Percentiles rank a stretch among this genome's conserved stretches.
Conservation (phyloP, 2,113 vertebrate species). For the Proterorhinus semilunaris region DNA sequence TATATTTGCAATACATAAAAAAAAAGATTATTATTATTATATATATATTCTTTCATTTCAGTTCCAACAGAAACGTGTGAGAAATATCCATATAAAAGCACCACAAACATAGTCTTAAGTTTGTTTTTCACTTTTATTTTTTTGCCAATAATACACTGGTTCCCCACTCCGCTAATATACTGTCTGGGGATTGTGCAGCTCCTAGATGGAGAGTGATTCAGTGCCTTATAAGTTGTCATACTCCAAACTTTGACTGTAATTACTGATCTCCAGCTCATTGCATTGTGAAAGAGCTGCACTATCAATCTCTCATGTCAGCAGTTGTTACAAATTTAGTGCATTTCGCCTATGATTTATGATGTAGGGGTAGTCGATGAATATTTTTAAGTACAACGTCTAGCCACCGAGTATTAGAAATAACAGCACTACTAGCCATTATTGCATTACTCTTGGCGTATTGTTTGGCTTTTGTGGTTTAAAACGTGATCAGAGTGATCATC, state of each 20-base stretch:
- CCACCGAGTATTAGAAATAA: background rate
- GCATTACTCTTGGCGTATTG: background rate
- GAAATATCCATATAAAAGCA: background rate
- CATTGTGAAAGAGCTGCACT: constrained; percentile 13
- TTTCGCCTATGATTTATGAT: constrained; percentile 10
- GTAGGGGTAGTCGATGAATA: background rate
- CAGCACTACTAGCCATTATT: background rate
- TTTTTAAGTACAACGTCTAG: constrained; percentile 7
- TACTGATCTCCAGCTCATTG: constrained; percentile 14
- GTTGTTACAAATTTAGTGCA: constrained; percentile 14
- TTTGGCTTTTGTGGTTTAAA: background rate
- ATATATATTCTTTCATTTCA: no score
- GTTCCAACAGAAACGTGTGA: background rate
- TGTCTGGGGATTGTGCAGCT: constrained; percentile 1
- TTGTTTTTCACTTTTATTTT: background rate
- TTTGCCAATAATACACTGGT: constrained; percentile 4
- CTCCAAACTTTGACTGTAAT: constrained; percentile 9
- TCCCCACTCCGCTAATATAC: constrained; percentile 3
- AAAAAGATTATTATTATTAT: no score
- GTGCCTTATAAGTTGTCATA: constrained; percentile 11
- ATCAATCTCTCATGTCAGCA: constrained; percentile 13
- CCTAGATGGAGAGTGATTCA: constrained; percentile 5
- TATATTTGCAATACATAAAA: no score
- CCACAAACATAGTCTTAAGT: background rate
- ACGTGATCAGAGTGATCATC: background rate